Base-by-base conservation (phyloP, 2,888 invertebrate species). In the Abrostola triplasia region DNA sequence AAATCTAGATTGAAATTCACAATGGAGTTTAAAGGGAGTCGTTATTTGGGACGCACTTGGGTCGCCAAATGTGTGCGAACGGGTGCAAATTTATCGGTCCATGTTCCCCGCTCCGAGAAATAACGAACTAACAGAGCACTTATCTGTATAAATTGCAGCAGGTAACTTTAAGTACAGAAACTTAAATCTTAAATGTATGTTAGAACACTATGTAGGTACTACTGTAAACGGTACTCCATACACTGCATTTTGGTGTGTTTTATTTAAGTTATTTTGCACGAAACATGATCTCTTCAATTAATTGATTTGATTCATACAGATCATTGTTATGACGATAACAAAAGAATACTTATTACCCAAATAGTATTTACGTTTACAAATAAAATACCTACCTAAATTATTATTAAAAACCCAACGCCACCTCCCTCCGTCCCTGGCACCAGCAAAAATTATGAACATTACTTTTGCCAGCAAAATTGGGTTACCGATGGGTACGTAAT, bases 1-100 rank as follows among this genome's bases (percentile, higher is more conserved):
- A 92, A 90, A 92, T 92, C 89, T 89, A 88, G 89, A 89, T 88
- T 87, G 85, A 88, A 88, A 92, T 88, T 85, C 86, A 88, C 88
- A 91, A 90, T 89, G 86, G 86, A 83, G 80, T 84, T 86, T 85
- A 84, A 81, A 87, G 81, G 79, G 82, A 76, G 81, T 64, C 62
- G 76, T 73, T 70, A 76, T 75, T 76, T 70, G 81, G 79, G 73
- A 61, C 73, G 66, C 67, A 71, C 61, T 70, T 64, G 70, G 67
- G 70, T 69, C 59, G 63, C 52, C 64, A 58, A 57, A 64, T 54
- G 68, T 65, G 69, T 69, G 64, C 56, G 61, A 64, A 73, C 58
- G 66, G 53, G 59, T 52, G 53, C 64, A 63, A 70, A 79, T 79
- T 76, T 79, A 73, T 74, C 67, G 49, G 53, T 44, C 51, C 42